Conservation (phyloP, 2,797 vertebrate species). For the Enoplosus armatus region DNA sequence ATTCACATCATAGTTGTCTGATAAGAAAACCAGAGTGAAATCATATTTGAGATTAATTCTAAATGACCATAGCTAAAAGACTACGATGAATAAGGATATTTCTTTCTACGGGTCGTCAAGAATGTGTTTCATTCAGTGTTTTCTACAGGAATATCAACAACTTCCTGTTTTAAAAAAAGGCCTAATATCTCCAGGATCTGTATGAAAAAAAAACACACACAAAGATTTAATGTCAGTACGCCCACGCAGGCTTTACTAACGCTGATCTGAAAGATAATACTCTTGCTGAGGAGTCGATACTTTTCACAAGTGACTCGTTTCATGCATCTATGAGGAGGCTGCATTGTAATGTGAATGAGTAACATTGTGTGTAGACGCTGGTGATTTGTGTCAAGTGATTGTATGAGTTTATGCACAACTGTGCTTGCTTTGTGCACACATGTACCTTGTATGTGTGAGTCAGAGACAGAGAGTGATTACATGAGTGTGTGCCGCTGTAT, state of each 20-base stretch:
- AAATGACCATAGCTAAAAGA: not conserved
- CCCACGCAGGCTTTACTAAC: not conserved
- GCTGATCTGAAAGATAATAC: conserved; percentile 15
- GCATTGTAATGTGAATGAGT: conserved; percentile 29
- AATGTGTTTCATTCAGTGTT: not conserved
- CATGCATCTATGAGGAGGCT: conserved; percentile 31
- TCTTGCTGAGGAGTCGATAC: conserved; percentile 19
- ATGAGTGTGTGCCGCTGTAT: conserved; percentile 14
- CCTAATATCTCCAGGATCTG: not conserved
- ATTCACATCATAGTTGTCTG: not conserved
- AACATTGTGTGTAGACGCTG: conserved; percentile 16
- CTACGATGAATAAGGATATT: not conserved
- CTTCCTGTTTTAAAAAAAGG: conserved; percentile 18
- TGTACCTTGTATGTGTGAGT: conserved; percentile 34
- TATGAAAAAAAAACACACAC: not conserved
- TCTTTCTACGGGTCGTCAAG: not conserved
- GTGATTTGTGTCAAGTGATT: conserved; percentile 48
- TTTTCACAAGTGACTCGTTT: conserved; percentile 33
- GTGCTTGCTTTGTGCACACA: conserved; percentile 26
- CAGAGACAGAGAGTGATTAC: conserved; percentile 45
- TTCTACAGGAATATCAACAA: not conserved
- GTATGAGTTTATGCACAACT: conserved; percentile 62
- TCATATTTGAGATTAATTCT: not conserved
- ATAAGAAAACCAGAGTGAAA: not conserved
- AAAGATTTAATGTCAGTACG: not conserved